phyloP scores from a whole-genome alignment of 2,888 invertebrate genomes.

The Drosophila neotestacea region DNA sequence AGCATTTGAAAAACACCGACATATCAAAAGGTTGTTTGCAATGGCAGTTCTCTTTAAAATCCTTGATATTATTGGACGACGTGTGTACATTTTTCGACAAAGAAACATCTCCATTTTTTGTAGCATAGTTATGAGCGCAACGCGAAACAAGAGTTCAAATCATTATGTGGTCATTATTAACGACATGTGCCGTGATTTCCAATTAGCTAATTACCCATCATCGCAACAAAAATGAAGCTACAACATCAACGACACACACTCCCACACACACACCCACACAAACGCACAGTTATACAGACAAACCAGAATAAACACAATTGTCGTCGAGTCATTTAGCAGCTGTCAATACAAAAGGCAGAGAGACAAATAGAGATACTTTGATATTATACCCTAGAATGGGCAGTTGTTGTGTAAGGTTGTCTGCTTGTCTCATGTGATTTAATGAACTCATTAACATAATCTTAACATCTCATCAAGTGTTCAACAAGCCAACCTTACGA shows the following conservation, averaged over 20 bases:
- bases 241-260: background rate
- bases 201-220: slow-evolving; percentile 42
- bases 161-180: slow-evolving; percentile 24
- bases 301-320: slow-evolving; percentile 24
- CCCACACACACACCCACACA: slow-evolving; percentile 4
- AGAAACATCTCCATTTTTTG: slow-evolving; percentile 1
- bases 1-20: no score
- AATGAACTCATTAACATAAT: slow-evolving; percentile 80
- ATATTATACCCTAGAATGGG: slow-evolving; percentile 6
- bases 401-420: slow-evolving; percentile 7
- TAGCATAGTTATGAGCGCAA: slow-evolving; percentile 18
- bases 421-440: slow-evolving; percentile 65
- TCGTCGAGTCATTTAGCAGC: slow-evolving; percentile 40
- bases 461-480: slow-evolving; percentile 75
- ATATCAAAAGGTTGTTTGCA: no score
- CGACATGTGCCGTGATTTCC: slow-evolving; percentile 26
- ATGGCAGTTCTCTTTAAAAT: no score
- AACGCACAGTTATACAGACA: background rate
- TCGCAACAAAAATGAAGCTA: slow-evolving; percentile 8
- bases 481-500: slow-evolving; percentile 31
- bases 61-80: no score
- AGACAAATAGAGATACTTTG: background rate
- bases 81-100: background rate
- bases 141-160: background rate
- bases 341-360: slow-evolving; percentile 30